Conservation (phyloP, 2,113 vertebrate species). For the Puntigrus tetrazona region DNA sequence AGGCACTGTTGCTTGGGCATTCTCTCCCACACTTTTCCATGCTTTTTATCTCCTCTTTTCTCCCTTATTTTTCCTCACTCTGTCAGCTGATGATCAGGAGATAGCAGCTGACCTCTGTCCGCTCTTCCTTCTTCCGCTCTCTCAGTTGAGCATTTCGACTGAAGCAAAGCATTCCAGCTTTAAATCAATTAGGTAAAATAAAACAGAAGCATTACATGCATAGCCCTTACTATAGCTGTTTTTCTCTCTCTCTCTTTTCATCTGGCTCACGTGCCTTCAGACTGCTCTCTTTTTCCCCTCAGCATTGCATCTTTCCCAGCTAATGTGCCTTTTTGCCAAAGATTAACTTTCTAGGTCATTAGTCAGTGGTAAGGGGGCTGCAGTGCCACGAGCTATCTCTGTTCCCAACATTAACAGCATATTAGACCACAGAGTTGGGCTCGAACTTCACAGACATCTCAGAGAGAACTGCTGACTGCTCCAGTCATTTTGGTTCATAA, state of each 20-base stretch:
- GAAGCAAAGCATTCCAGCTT: slow-evolving; percentile 13
- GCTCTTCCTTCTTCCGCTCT: slow-evolving; percentile 48
- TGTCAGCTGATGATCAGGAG: slow-evolving; percentile 78
- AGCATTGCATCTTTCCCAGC: background rate
- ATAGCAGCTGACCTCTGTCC: slow-evolving; percentile 57
- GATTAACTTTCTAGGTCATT: slow-evolving; percentile 76
- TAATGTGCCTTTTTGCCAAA: slow-evolving; percentile 59
- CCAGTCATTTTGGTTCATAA: slow-evolving; percentile 18
- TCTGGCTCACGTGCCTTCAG: background rate
- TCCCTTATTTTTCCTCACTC: background rate
- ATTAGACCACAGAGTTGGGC: slow-evolving; percentile 1
- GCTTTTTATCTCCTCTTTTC: slow-evolving; percentile 7
- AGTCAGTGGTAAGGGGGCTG: slow-evolving; percentile 58
- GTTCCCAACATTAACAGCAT: slow-evolving; percentile 5
- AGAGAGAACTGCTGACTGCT: slow-evolving; percentile 19
- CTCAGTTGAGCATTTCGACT: slow-evolving; percentile 31
- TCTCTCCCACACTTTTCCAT: slow-evolving; percentile 37
- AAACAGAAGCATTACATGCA: background rate
- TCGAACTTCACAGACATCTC: slow-evolving; percentile 23
- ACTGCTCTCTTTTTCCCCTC: background rate
- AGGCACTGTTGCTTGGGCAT: background rate
- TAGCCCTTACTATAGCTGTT: background rate
- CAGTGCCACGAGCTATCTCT: slow-evolving; percentile 23
- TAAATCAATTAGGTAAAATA: slow-evolving; percentile 28
- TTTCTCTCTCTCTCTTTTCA: background rate